Conservation (phyloP, 2,797 vertebrate genomes). For the Sternarchorhynchus goeldii region DNA sequence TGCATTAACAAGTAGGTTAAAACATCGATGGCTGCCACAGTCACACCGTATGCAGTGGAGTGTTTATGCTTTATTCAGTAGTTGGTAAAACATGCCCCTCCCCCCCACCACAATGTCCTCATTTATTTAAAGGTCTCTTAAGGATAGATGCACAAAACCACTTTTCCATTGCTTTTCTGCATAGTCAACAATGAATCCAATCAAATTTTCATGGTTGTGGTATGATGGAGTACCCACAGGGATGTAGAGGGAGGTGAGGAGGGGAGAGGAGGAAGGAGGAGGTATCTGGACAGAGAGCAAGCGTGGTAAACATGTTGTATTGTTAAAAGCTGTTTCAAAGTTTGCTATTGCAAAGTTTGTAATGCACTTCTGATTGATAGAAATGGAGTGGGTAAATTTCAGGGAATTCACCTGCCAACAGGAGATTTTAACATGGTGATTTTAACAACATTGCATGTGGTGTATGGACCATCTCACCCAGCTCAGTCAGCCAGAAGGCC, state of each 20-base stretch:
- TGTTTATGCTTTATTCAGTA: slow-evolving; percentile 52
- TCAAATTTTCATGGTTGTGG: slow-evolving; percentile 40
- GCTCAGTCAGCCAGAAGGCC: slow-evolving; percentile 93
- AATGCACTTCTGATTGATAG: background rate
- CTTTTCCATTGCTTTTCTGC: slow-evolving; percentile 18
- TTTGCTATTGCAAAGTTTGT: background rate
- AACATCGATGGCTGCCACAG: slow-evolving; percentile 41
- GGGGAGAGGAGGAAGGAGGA: background rate
- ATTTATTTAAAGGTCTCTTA: slow-evolving; percentile 52
- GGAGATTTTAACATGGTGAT: no score
- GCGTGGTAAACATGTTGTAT: no score
- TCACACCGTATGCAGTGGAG: slow-evolving; percentile 30
- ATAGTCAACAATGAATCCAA: background rate
- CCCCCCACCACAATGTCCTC: slow-evolving; percentile 9
- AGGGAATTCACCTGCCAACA: no score
- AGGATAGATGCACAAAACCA: slow-evolving; percentile 24
- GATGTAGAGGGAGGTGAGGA: background rate
- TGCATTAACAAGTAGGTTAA: slow-evolving; percentile 65
- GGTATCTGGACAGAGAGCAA: no score
- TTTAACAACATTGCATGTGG: no score
- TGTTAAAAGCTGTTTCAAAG: background rate
- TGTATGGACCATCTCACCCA: slow-evolving; percentile 74
- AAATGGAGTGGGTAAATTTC: background rate
- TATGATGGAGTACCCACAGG: background rate
- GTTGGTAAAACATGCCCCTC: slow-evolving; percentile 22